Conservation (phyloP, 2,113 vertebrate species). For the Hippocampus comes region DNA sequence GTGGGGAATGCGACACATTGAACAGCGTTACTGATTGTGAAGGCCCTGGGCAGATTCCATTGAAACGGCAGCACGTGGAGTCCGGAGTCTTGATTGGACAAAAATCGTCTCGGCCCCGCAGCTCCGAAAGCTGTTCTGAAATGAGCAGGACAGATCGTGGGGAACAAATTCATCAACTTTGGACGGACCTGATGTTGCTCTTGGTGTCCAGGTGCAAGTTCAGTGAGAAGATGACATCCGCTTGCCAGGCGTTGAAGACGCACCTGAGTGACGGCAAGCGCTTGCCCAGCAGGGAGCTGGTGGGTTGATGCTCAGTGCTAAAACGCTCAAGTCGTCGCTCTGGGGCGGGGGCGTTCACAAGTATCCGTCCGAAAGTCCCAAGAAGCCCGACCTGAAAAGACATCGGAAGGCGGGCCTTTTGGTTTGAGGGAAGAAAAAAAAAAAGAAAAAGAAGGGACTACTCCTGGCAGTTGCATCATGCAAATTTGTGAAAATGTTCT, state of each 20-base stretch:
- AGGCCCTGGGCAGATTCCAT: too few relatives aligned
- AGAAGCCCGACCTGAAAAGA: neutral
- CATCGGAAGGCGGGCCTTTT: too few relatives aligned
- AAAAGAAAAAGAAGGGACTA: too few relatives aligned
- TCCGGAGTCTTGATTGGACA: too few relatives aligned
- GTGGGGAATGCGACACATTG: too few relatives aligned
- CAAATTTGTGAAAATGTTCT: too few relatives aligned
- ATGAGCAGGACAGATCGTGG: neutral
- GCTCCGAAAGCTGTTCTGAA: neutral
- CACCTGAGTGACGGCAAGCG: constrained; percentile 79
- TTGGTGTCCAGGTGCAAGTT: constrained; percentile 76
- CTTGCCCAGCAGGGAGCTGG: constrained; percentile 85
- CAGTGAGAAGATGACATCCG: constrained; percentile 87
- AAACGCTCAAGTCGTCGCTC: neutral
- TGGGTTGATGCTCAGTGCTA: constrained; percentile 63
- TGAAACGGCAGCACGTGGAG: too few relatives aligned
- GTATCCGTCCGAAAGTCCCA: neutral
- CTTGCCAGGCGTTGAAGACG: constrained; percentile 83
- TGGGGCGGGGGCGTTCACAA: constrained; percentile 21
- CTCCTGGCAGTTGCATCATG: too few relatives aligned
- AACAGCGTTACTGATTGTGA: too few relatives aligned
- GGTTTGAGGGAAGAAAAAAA: too few relatives aligned
- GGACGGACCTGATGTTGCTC: neutral
- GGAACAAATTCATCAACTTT: neutral
- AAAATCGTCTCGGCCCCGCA: too few relatives aligned